Conservation (phyloP, 2,888 invertebrate genomes). For the Cosmia pyralina region DNA sequence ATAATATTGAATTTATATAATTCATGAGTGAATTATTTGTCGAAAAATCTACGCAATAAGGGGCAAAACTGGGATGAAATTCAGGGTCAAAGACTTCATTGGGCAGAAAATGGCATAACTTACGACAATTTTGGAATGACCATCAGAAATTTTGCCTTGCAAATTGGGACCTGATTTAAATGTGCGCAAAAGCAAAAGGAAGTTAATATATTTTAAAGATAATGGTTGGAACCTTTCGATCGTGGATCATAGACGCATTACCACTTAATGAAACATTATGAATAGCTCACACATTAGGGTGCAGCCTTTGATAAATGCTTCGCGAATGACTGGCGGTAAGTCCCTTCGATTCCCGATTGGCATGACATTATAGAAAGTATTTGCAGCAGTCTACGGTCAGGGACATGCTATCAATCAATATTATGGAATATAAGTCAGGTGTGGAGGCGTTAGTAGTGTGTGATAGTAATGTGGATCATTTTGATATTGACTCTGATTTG, state of each 20-base stretch:
- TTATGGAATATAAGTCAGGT: constrained; percentile 64
- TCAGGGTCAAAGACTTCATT: constrained; percentile 32
- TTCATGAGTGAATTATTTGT: constrained; percentile 32
- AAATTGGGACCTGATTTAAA: constrained; percentile 40
- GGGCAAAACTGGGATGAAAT: constrained; percentile 30
- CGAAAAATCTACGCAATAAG: constrained; percentile 22
- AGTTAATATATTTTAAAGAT: constrained; percentile 42
- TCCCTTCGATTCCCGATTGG: constrained; percentile 82
- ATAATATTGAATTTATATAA: constrained; percentile 30
- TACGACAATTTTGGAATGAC: constrained; percentile 44
- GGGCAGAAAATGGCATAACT: constrained; percentile 10
- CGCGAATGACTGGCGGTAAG: constrained; percentile 83
- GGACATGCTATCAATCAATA: constrained; percentile 72
- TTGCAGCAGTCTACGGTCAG: constrained; percentile 65
- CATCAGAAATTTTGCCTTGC: constrained; percentile 29
- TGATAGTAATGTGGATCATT: constrained; percentile 34
- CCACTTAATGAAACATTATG: constrained; percentile 89
- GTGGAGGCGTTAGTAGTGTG: constrained; percentile 29
- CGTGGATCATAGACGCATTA: constrained; percentile 83
- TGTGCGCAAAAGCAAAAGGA: constrained; percentile 23
- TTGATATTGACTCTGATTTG: constrained; percentile 15
- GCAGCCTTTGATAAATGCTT: constrained; percentile 87
- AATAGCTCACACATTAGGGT: constrained; percentile 85
- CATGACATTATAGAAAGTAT: constrained; percentile 76
- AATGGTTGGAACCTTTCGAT: constrained; percentile 54